phyloP scores from a whole-genome alignment of 2,113 vertebrate genomes.

The Chionomys nivalis region DNA sequence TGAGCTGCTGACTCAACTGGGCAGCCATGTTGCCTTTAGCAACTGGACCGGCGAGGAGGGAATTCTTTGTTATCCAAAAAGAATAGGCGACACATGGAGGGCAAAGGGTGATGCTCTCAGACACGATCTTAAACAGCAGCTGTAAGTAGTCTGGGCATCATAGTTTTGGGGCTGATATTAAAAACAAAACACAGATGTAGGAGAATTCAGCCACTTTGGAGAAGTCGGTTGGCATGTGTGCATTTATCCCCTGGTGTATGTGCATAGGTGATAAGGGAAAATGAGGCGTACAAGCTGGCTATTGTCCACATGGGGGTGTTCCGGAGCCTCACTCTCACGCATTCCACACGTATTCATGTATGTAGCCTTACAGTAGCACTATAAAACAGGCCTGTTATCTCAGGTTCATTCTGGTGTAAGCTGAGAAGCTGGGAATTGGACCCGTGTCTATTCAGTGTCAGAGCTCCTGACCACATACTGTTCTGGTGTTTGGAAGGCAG shows the following conservation, averaged over 20 bases:
- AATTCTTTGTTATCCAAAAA: neutral
- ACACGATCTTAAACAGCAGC: neutral
- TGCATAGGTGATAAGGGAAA: neutral
- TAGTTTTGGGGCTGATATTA: neutral
- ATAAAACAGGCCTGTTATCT: neutral
- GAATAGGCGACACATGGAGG: neutral
- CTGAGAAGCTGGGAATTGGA: neutral
- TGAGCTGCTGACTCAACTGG: constrained; percentile 29
- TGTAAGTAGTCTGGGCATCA: neutral
- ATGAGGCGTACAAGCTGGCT: neutral
- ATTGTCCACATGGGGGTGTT: neutral
- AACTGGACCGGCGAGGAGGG: neutral
- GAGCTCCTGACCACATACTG: neutral
- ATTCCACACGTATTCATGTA: accelerated
- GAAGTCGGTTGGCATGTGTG: accelerated
- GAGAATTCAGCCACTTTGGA: neutral
- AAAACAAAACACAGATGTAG: neutral
- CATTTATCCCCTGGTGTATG: neutral
- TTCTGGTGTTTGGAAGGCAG: neutral
- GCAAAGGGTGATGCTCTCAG: neutral
- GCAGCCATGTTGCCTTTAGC: neutral
- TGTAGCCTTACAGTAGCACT: neutral
- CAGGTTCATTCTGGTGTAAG: neutral
- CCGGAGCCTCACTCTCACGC: neutral
- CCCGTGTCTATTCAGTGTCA: neutral